Percentiles rank a stretch among this genome's conserved stretches.
These are phyloP conservation scores for Periparus ater DNA, from an alignment of 2,797 vertebrate genomes.

Conservation along the genomic window DNA sequence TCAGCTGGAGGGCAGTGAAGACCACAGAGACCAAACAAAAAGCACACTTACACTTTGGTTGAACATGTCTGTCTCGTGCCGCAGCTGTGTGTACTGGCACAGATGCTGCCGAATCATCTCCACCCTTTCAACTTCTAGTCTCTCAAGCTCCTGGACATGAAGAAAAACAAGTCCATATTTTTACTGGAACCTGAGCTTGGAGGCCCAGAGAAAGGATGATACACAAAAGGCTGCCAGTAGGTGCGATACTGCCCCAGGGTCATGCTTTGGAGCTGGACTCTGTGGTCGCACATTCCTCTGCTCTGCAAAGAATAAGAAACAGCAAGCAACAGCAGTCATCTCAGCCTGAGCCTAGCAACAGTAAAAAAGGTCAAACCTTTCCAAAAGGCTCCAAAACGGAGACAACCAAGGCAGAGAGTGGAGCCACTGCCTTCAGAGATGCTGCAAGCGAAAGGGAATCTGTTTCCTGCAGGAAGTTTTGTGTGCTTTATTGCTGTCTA, in stretches of 20 bases:
- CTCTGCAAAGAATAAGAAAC: background rate
- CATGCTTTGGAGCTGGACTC: background rate
- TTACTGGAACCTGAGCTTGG: background rate
- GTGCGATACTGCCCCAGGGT: background rate
- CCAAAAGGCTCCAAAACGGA: background rate
- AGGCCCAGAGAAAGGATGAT: background rate
- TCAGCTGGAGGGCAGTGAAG: background rate
- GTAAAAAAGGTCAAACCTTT: background rate
- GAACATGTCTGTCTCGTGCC: conserved; percentile 99
- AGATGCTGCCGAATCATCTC: conserved; percentile 96
- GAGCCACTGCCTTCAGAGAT: background rate
- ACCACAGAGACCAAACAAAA: background rate
- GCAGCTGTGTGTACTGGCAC: conserved; percentile 94
- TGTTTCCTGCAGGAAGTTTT: background rate
- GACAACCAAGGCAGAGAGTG: background rate
- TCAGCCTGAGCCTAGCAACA: background rate
- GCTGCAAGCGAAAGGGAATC: background rate
- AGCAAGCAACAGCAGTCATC: background rate
- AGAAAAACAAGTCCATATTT: conserved; percentile 11
- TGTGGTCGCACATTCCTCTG: background rate
- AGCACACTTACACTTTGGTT: conserved; percentile 94
- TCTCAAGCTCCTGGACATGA: conserved; percentile 88
- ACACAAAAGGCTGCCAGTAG: background rate
- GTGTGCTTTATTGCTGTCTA: background rate
- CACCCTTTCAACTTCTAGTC: conserved; percentile 93